Conservation (phyloP, 2,113 vertebrate genomes). For the Xenotilapia flavipinnis region DNA sequence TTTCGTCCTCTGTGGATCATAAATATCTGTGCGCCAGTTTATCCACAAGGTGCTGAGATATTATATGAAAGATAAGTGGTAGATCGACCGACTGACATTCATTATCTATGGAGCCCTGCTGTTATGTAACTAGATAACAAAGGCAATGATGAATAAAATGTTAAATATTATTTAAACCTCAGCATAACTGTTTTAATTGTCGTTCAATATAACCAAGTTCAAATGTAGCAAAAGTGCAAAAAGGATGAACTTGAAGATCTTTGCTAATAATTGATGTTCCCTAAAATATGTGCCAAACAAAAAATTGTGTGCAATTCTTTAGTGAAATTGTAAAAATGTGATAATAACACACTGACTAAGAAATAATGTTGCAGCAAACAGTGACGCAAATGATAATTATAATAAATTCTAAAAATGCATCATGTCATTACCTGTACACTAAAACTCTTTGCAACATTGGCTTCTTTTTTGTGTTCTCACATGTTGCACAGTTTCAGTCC, state of each 20-base stretch:
- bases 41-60: neutral
- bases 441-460: neutral
- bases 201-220: neutral
- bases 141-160: neutral
- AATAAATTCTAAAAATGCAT: neutral
- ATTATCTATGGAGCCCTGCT: neutral
- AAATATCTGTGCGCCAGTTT: neutral
- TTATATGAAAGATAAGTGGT: neutral
- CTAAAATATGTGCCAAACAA: neutral
- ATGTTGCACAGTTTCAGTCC: neutral
- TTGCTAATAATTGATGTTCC: neutral
- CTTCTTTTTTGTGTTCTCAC: neutral
- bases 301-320: neutral
- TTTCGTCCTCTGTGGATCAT: accelerated
- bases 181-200: neutral
- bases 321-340: neutral
- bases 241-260: neutral
- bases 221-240: neutral
- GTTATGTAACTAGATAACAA: neutral
- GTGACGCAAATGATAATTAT: neutral
- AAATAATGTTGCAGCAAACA: neutral
- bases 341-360: neutral
- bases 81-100: neutral
- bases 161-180: neutral
- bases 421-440: neutral